These are phyloP conservation scores for Craseonycteris thonglongyai DNA, from an alignment of 2,113 vertebrate genomes.

Conservation along the genomic window DNA sequence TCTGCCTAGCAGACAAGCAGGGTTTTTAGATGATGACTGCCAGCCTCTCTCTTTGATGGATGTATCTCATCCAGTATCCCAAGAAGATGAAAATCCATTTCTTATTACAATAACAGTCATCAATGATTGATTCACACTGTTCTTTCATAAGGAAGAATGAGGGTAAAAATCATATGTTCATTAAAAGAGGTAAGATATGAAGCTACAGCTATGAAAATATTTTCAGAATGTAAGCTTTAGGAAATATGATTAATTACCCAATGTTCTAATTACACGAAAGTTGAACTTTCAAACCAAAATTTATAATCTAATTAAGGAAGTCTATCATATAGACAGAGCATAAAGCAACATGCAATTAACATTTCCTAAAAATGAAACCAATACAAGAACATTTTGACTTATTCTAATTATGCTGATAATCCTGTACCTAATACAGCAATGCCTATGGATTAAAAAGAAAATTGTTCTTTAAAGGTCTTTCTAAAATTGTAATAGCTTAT, in stretches of 20 bases:
- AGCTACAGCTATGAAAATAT: slow-evolving; percentile 30
- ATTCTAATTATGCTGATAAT: slow-evolving; percentile 58
- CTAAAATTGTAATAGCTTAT: background rate
- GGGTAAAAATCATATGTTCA: background rate
- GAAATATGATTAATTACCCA: slow-evolving; percentile 56
- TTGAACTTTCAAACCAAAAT: slow-evolving; percentile 60
- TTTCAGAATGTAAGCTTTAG: background rate
- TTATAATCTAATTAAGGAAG: slow-evolving; percentile 73
- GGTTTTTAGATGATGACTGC: slow-evolving; percentile 56
- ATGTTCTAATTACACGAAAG: slow-evolving; percentile 63
- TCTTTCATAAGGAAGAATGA: background rate
- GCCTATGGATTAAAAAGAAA: slow-evolving; percentile 19
- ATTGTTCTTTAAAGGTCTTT: slow-evolving; percentile 49
- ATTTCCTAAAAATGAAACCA: slow-evolving; percentile 57
- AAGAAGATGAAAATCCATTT: slow-evolving; percentile 60
- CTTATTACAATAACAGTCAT: slow-evolving; percentile 42
- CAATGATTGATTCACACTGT: slow-evolving; percentile 2
- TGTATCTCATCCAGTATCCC: background rate
- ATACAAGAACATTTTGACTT: slow-evolving; percentile 64
- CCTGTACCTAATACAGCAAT: slow-evolving; percentile 30
- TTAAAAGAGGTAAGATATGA: background rate
- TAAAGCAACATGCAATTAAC: slow-evolving; percentile 71
- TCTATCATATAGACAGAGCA: slow-evolving; percentile 55
- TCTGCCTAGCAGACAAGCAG: slow-evolving; percentile 50
- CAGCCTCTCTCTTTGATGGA: slow-evolving; percentile 42